Percentiles rank a stretch among this genome's conserved stretches.
Evolutionary conservation across 23 tunicate species (phyloP).

Genomic region (Trididemnum miniatum): DNA sequence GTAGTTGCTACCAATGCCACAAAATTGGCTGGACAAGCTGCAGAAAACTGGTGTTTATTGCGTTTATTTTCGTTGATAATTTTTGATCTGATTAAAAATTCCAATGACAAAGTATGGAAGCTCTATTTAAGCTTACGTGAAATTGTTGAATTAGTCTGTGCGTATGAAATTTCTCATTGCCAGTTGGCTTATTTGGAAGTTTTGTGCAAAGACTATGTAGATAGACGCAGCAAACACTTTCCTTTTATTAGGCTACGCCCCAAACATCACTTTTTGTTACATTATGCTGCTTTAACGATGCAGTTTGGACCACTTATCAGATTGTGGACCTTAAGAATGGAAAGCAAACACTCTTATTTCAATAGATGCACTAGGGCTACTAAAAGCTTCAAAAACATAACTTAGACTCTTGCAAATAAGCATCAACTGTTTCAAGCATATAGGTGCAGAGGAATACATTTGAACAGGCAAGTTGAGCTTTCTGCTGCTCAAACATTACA

Average conservation of each 20-base stretch:
- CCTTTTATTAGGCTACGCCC: slow-evolving; percentile 37
- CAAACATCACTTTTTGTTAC: slow-evolving; percentile 59
- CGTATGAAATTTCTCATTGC: background rate
- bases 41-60: slow-evolving; percentile 51
- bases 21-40: slow-evolving; percentile 35
- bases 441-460: background rate
- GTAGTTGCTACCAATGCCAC: background rate
- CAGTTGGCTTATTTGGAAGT: background rate
- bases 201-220: background rate
- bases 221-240: slow-evolving; percentile 5
- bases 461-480: background rate
- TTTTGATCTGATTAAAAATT: slow-evolving; percentile 1
- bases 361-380: slow-evolving; percentile 10
- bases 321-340: slow-evolving; percentile 54
- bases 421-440: slow-evolving; percentile 49
- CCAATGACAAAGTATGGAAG: slow-evolving; percentile 19
- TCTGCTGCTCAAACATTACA: background rate
- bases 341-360: slow-evolving; percentile 59
- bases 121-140: slow-evolving; percentile 4
- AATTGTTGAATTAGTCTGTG: slow-evolving; percentile 28
- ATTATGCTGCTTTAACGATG: slow-evolving; percentile 35
- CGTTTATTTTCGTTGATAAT: slow-evolving; percentile 48
- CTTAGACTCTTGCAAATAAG: slow-evolving; percentile 28
- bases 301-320: slow-evolving; percentile 58
- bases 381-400: slow-evolving; percentile 42